A percentile compares a stretch with the other conserved stretches of the same genome.
Conservation (phyloP, 1,140 invertebrate species). For the Dendroctonus valens region DNA sequence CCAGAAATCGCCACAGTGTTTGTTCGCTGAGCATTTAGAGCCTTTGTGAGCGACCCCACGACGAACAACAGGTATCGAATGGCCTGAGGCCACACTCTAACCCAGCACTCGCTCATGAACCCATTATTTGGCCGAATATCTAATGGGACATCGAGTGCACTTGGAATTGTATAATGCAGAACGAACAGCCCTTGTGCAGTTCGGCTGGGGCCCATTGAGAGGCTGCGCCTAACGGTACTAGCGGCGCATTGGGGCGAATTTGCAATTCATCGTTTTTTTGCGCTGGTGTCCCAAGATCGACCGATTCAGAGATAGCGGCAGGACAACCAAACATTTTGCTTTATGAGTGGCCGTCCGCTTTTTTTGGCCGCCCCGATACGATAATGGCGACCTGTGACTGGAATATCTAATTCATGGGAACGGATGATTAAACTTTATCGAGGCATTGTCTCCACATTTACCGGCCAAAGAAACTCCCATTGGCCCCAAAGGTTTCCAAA, state of each 20-base stretch:
- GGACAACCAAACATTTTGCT: conserved; percentile 19
- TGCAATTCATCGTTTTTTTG: conserved; percentile 16
- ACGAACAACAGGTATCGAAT: conserved; percentile 33
- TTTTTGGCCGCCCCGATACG: conserved; percentile 15
- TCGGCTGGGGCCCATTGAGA: background rate
- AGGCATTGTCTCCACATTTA: conserved; percentile 5
- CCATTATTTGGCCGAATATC: conserved; percentile 32
- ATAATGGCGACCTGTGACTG: conserved; percentile 19
- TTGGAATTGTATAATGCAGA: conserved; percentile 27
- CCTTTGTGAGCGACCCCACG: conserved; percentile 19
- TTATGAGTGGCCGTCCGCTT: conserved; percentile 9
- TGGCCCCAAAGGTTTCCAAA: background rate
- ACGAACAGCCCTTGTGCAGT: conserved; percentile 9
- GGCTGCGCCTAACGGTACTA: conserved; percentile 16
- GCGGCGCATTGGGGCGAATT: background rate
- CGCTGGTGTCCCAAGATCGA: background rate
- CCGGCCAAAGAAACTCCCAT: conserved; percentile 1
- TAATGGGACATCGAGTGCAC: conserved; percentile 29
- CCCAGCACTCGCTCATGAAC: conserved; percentile 28
- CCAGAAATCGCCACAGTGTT: conserved; percentile 26
- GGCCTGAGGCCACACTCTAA: conserved; percentile 28
- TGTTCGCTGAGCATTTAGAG: conserved; percentile 22
- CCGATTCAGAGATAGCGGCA: conserved; percentile 20
- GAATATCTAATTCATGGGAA: conserved; percentile 22
- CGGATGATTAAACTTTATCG: conserved; percentile 10